Evolutionary conservation across 1,140 invertebrate genomes (phyloP), one percentile per base, ranked within the genome.

Genomic region (Macrotrachela quadricornifera): DNA sequence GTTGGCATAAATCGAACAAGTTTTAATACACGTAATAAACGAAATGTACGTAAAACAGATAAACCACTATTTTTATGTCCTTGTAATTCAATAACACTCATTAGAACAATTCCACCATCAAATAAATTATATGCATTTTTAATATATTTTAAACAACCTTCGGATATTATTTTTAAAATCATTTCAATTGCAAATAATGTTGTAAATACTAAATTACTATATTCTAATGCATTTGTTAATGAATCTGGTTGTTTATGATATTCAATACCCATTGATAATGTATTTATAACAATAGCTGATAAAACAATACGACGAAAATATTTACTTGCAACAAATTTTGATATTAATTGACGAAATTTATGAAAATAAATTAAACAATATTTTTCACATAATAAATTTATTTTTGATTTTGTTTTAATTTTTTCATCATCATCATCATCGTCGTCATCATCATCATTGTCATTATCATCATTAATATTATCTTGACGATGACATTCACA

Each of bases 101-200:
- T 75, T 54, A 95, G 79, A 9, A 99, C 94, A 69, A 99, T 96
- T 45, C 92, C 77, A 14, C 91, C 92, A 72, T 99, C 94, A 70
- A 99, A 99, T 6, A 97, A 83, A 71, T 99, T 97, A 70, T 97
- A 99, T 10, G 92, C 92, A 69, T 95, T 92, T 60, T 85, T 81
- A 58, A 99, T 83, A 64, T 99, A 99, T 14, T 82, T 83, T 66
- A 92, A 91, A 6, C 86, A 79, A 9, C 94, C 92, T 68, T 96
- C 88, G 0, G 91, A 83, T 48, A 86, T 76, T 15, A 99, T 75
- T 73, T 99, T 99, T 0, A 97, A 75, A 41, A 92, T 57, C 94
- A 99, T 99, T 75, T 99, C 94, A 14, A 92, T 75, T 14, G 85
- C 87, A 70, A 99, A 99, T 61, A 99, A 37, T 74, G 62, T 81